Evolutionary conservation across 2,888 invertebrate genomes (phyloP), one percentile per base, ranked within the genome.

Genomic region (Plemyria rubiginata): DNA sequence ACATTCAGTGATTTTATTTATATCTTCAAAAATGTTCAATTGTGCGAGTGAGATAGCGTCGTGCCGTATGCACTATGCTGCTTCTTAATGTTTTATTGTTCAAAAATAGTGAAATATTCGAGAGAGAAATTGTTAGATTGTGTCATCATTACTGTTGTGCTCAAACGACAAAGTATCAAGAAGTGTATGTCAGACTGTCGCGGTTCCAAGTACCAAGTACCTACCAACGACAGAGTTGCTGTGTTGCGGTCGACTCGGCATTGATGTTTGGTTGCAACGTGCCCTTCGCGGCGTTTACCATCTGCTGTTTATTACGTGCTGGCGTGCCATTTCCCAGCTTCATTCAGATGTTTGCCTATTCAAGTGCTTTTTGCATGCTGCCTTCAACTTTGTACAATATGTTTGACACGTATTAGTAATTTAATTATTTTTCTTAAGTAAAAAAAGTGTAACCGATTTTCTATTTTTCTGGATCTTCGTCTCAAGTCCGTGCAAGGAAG

Each of bases 171-270:
- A 61, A 61, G 63, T 63, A 53, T 61, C 63, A 55, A 63, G 50
- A 53, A 5, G 11, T 16, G 12, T 50, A 9, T 3, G 15, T 60
- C 45, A 15, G 51, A 38, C 16, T 29, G 13, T 36, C 32, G 50
- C 32, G 9, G 50, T 36, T 15, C 32, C 50, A 15, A 68, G 54
- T 60, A 65, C 32, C 29, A 29, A 36, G 36, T 36, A 36, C 36
- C 9, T 6, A 36, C 51, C 60, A 63, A 72, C 70, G 67, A 67
- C 67, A 73, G 70, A 66, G 73, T 76, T 81, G 80, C 77, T 49
- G 51, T 51, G 73, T 74, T 86, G 88, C 81, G 87, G 86, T 86
- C 74, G 72, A 73, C 68, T 70, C 78, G 79, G 74, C 86, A 83
- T 81, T 86, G 80, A 82, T 76, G 76, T 80, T 79, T 79, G 70